Conservation (phyloP, 1,140 invertebrate genomes). For the Diuraphis noxia region DNA sequence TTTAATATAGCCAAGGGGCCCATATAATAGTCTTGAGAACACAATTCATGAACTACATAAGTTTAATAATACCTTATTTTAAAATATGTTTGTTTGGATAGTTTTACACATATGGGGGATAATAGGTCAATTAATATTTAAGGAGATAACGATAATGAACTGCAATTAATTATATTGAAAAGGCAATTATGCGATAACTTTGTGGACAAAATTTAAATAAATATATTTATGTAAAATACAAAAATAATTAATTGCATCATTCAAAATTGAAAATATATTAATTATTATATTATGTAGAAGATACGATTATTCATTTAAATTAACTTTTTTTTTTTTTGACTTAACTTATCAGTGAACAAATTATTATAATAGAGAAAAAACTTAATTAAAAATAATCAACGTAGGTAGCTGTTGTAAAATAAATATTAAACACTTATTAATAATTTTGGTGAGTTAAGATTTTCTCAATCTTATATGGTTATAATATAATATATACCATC, state of each 20-base stretch:
- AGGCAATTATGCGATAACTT: neutral
- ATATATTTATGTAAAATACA: neutral
- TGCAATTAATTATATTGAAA: neutral
- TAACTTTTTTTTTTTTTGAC: neutral
- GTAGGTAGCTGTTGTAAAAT: neutral
- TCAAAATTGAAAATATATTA: neutral
- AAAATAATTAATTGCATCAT: neutral
- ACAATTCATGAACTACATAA: neutral
- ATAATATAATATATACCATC: too few species aligned
- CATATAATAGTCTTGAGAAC: neutral
- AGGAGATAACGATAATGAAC: neutral
- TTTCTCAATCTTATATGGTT: neutral
- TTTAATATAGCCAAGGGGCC: neutral
- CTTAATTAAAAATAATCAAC: neutral
- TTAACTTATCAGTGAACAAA: neutral
- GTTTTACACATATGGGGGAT: neutral
- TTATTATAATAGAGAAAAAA: neutral
- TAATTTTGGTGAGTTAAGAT: neutral
- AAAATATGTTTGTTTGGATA: neutral
- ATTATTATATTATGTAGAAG: neutral
- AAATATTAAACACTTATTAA: neutral
- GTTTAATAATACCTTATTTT: neutral
- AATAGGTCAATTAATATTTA: neutral
- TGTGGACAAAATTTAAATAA: neutral
- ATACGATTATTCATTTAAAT: neutral